Conservation (phyloP, 2,888 invertebrate genomes). For the Clanis bilineata region DNA sequence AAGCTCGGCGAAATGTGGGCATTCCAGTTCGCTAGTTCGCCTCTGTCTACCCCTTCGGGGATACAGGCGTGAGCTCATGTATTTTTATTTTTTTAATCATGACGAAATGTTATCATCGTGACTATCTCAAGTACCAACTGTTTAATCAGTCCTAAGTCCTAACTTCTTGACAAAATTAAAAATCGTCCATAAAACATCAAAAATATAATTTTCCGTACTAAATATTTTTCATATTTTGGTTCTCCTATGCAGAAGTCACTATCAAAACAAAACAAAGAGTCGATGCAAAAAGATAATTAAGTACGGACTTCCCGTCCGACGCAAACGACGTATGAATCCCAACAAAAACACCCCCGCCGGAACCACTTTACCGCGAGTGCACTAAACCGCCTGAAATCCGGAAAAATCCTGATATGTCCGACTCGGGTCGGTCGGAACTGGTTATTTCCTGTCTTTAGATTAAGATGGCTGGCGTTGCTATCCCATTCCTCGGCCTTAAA, state of each 20-base stretch:
- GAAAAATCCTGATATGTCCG: constrained; percentile 63
- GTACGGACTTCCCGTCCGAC: constrained; percentile 26
- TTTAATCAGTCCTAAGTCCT: too few species aligned
- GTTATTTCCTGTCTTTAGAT: constrained; percentile 57
- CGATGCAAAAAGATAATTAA: constrained; percentile 11
- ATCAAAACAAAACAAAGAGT: constrained; percentile 16
- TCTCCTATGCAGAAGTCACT: constrained; percentile 5
- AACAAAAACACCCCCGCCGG: constrained; percentile 38
- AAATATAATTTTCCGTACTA: too few species aligned
- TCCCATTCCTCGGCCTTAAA: neutral
- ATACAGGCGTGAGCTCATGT: too few species aligned
- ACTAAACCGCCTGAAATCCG: constrained; percentile 53
- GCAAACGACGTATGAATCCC: constrained; percentile 20
- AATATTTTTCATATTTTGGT: neutral
- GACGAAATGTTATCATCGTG: too few species aligned
- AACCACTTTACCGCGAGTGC: constrained; percentile 41
- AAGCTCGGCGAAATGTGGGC: too few species aligned
- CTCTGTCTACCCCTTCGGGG: too few species aligned
- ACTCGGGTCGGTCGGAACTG: constrained; percentile 52
- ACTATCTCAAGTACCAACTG: too few species aligned
- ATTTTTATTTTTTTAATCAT: too few species aligned
- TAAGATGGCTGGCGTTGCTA: constrained; percentile 30
- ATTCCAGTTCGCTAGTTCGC: too few species aligned
- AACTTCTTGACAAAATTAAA: too few species aligned
- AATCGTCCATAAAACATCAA: too few species aligned